phyloP scores from a whole-genome alignment of 2,888 invertebrate species.

The Drosophila hamatofila region DNA sequence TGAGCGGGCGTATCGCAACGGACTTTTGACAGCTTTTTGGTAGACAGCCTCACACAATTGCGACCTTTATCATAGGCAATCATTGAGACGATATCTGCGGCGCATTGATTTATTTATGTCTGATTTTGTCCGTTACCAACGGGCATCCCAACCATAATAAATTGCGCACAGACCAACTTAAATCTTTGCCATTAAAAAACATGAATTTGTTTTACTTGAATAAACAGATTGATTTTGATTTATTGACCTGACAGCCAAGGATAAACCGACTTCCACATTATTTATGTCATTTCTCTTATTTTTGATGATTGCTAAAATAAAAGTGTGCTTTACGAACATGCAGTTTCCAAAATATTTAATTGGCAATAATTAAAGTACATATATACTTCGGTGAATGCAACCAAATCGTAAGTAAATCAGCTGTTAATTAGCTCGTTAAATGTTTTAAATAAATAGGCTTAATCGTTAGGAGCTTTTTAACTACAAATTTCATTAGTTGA shows the following conservation, averaged over 20 bases:
- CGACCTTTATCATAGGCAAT: conserved; percentile 39
- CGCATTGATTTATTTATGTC: conserved; percentile 63
- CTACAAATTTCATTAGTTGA: too few relatives aligned
- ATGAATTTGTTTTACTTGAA: conserved; percentile 63
- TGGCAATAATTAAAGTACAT: not conserved
- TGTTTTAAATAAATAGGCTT: not conserved
- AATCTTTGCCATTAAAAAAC: conserved; percentile 70
- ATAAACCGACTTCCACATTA: conserved; percentile 53
- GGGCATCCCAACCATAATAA: conserved; percentile 54
- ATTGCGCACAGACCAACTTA: conserved; percentile 56
- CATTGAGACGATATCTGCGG: conserved; percentile 46
- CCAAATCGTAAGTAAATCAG: not conserved
- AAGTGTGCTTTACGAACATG: not conserved
- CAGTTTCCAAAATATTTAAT: not conserved
- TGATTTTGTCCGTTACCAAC: conserved; percentile 45
- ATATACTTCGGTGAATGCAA: not conserved
- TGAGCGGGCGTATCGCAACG: conserved; percentile 55
- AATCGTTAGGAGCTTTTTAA: not conserved
- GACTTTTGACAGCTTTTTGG: conserved; percentile 70
- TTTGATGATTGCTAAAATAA: conserved; percentile 29
- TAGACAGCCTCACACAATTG: conserved; percentile 41
- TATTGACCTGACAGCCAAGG: conserved; percentile 67
- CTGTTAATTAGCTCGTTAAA: not conserved
- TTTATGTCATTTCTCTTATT: conserved; percentile 52
- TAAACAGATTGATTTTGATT: conserved; percentile 72